Percentiles rank a stretch among this genome's conserved stretches.
phyloP scores from a whole-genome alignment of 2,113 vertebrate species.

The Numida meleagris region DNA sequence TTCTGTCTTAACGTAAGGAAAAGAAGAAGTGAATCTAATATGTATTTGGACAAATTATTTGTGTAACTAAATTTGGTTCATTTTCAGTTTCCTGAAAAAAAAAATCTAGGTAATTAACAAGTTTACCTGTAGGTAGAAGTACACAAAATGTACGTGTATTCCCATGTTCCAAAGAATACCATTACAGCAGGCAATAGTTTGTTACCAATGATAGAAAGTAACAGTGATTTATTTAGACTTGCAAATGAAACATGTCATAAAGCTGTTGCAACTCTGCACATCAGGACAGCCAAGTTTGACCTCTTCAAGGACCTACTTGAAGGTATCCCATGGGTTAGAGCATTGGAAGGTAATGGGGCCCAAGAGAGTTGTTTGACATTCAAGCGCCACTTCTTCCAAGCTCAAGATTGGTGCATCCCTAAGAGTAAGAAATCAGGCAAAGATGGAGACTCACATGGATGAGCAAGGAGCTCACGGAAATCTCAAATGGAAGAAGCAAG shows the following conservation, averaged over 20 bases:
- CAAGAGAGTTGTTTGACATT: not conserved
- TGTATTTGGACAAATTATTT: not conserved
- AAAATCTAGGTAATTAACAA: not conserved
- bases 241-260: not conserved
- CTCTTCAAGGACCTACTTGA: not conserved
- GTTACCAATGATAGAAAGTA: not conserved
- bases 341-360: not conserved
- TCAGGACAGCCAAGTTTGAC: not conserved
- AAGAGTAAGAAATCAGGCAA: not conserved
- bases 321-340: not conserved
- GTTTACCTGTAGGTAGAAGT: not conserved
- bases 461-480: too few relatives aligned
- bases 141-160: not conserved
- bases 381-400: not conserved
- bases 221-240: not conserved
- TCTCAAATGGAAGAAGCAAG: not conserved
- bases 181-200: not conserved
- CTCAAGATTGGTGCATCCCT: not conserved
- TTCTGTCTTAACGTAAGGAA: not conserved
- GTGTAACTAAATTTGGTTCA: not conserved
- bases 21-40: not conserved
- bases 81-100: not conserved
- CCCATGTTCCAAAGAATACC: not conserved
- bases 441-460: not conserved
- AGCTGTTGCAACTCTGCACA: not conserved